Evolutionary conservation across 2,888 invertebrate genomes (phyloP), one percentile per base, ranked within the genome.

Genomic region (Drosophila colorata): DNA sequence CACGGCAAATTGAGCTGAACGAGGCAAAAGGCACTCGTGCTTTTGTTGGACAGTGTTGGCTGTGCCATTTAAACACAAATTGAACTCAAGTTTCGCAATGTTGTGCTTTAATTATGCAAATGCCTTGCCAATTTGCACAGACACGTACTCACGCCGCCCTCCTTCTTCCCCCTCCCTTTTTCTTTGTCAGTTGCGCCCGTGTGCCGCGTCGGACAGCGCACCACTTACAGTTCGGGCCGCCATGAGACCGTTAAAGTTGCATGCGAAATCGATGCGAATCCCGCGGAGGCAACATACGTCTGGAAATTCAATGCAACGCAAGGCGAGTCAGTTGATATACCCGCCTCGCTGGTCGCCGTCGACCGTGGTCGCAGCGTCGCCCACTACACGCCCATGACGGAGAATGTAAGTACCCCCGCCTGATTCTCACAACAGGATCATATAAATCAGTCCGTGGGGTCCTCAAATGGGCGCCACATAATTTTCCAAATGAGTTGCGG

Each of bases 191-290:
- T 95, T 93, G 94, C 95, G 16, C 96, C 96, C 13, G 94, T 95
- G 14, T 96, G 96, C 86, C 94, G 95, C 48, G 94, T 94, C 0
- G 95, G 95, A 33, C 96, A 96, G 90, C 94, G 94, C 55, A 94
- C 93, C 75, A 93, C 94, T 13, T 95, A 95, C 89, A 96, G 96
- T 25, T 95, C 95, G n/a, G 96, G 95, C 11, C 93, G 95, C 14
- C 94, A 95, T 72, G 96, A 96, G 91, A 93, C 94, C 9, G 94
- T 94, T 38, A 93, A 93, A 87, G 94, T 96, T 74, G 93, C 94
- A n/a, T 96, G 96, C 91, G 95, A 95, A 90, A 92, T 96, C 60
- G 95, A 96, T 88, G 95, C 95, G 35, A 96, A 96, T 93, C 96
- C 96, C 16, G 92, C 93, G 58, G 95, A 95, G 76, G 93, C 95